phyloP scores from a whole-genome alignment of 2,113 vertebrate genomes.

The Bujurquina vittata region DNA sequence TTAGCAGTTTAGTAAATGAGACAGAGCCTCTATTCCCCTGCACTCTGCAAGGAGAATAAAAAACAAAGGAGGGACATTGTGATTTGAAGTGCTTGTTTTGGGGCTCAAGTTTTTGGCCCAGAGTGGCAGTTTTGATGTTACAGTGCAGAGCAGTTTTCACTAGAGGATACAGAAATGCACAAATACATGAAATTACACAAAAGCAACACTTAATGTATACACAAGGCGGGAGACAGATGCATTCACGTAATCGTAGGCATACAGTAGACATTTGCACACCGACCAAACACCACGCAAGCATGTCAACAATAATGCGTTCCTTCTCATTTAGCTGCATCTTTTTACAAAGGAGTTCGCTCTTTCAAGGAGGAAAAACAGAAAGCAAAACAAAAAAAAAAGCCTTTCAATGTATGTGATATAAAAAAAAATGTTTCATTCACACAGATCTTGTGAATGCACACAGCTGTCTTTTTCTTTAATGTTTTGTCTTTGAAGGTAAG shows the following conservation, averaged over 20 bases:
- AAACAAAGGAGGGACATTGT: conserved; percentile 32
- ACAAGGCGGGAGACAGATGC: neutral
- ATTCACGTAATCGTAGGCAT: conserved; percentile 7
- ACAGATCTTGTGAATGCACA: neutral
- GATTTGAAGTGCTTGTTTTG: conserved; percentile 29
- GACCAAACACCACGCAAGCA: conserved; percentile 1
- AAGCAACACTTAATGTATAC: neutral
- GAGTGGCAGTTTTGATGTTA: neutral
- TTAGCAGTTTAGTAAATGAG: conserved; percentile 7
- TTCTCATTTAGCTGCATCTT: neutral
- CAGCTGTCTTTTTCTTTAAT: neutral
- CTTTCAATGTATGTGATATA: neutral
- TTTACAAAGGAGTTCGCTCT: neutral
- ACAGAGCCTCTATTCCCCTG: neutral
- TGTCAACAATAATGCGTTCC: conserved; percentile 9
- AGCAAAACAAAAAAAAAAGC: neutral
- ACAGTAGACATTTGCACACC: neutral
- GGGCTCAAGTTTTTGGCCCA: conserved; percentile 2
- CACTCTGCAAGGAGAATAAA: conserved; percentile 8
- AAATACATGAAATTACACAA: neutral
- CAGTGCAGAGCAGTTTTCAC: neutral
- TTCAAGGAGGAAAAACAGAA: neutral
- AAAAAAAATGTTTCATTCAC: neutral
- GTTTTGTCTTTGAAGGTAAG: neutral
- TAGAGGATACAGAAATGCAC: neutral